Evolutionary conservation across 1,140 invertebrate species (phyloP).

Genomic region (Bombus superbus): DNA sequence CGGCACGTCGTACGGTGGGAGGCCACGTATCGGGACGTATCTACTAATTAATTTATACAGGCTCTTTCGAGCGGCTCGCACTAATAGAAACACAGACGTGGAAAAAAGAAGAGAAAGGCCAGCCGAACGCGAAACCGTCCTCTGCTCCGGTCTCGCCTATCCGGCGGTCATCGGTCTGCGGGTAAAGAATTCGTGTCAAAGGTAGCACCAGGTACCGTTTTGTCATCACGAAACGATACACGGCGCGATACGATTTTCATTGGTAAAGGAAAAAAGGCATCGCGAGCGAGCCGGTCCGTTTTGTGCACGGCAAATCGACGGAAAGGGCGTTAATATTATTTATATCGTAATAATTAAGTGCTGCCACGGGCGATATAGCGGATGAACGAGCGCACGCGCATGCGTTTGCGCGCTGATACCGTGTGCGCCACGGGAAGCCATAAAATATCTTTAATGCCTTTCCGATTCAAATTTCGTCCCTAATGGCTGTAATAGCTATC

Average conservation of each 20-base stretch:
- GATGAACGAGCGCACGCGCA: constrained; percentile 18
- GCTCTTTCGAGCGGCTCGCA: constrained; percentile 60
- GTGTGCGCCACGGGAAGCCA: constrained; percentile 66
- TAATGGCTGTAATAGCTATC: constrained; percentile 66
- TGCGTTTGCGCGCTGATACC: constrained; percentile 39
- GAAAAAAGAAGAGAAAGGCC: constrained; percentile 14
- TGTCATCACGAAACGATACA: too few relatives aligned
- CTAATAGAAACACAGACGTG: constrained; percentile 62
- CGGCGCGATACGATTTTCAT: background rate
- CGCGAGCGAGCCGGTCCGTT: background rate
- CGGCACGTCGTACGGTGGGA: constrained; percentile 69
- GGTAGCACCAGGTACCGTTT: background rate
- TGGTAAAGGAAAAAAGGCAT: background rate
- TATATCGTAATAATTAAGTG: constrained; percentile 74
- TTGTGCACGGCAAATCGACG: constrained; percentile 47
- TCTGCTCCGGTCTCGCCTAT: background rate
- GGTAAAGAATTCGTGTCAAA: background rate
- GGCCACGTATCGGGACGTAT: constrained; percentile 69
- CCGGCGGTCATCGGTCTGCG: too few relatives aligned
- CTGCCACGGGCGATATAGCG: constrained; percentile 49
- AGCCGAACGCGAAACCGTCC: background rate
- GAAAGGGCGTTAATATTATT: constrained; percentile 75
- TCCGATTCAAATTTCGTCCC: constrained; percentile 72
- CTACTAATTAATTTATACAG: constrained; percentile 74
- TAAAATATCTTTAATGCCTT: constrained; percentile 76